Conservation (phyloP, 2,888 invertebrate genomes). For the Onthophagus sagittarius region DNA sequence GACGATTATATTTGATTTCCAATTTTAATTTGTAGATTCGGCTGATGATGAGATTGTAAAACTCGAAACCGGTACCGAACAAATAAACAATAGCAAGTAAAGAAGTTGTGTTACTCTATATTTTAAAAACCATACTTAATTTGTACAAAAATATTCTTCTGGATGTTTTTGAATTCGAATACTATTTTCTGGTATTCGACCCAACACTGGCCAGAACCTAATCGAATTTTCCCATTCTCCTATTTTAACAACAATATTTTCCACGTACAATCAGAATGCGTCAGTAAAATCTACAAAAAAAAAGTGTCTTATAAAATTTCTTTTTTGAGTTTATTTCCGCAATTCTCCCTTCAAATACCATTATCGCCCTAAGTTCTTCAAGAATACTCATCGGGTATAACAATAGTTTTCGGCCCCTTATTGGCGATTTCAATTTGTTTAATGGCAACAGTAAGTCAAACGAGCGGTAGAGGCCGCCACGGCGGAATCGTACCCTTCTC, state of each 20-base stretch:
- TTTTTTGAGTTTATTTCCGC: neutral
- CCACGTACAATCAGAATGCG: neutral
- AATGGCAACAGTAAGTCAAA: constrained; percentile 16
- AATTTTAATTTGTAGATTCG: no score
- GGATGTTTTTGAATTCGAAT: no score
- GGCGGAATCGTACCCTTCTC: constrained; percentile 8
- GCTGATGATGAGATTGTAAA: no score
- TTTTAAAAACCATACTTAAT: no score
- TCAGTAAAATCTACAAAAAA: neutral
- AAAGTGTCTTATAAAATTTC: neutral
- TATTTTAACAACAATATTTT: neutral
- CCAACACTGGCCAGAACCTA: constrained; percentile 5
- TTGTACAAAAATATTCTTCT: no score
- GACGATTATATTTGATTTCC: no score
- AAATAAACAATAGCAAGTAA: no score
- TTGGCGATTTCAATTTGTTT: constrained; percentile 9
- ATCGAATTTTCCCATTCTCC: neutral
- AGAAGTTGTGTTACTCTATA: no score
- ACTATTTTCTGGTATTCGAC: no score
- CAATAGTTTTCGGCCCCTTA: neutral
- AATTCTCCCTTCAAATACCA: neutral
- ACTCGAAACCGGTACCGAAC: no score
- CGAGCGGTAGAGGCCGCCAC: constrained; percentile 5
- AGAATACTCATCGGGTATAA: neutral
- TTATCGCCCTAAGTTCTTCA: neutral